Percentiles rank a stretch among this genome's conserved stretches.
These are phyloP conservation scores for Ectemnius continuus DNA, from an alignment of 2,888 invertebrate species.

Conservation along the genomic window DNA sequence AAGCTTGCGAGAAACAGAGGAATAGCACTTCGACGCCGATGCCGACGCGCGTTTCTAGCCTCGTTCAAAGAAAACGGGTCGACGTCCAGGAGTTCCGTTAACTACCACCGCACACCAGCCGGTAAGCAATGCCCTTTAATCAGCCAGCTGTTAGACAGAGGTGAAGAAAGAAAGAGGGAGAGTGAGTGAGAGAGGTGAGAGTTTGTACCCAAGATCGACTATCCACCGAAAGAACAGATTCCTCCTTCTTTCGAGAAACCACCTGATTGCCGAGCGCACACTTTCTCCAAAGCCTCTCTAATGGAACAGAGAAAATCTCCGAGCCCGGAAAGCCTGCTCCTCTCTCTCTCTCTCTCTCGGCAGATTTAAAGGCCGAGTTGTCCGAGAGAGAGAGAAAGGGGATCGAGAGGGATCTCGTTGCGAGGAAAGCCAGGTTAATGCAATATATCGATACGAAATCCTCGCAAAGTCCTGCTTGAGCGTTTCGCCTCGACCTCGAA, in stretches of 20 bases:
- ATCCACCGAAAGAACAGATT: background rate
- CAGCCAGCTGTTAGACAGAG: constrained; percentile 24
- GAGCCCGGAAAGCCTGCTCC: background rate
- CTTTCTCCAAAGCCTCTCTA: too few species aligned
- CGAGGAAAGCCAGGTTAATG: background rate
- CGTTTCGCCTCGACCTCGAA: constrained; percentile 8
- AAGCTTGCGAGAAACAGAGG: constrained; percentile 29
- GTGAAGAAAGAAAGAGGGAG: background rate
- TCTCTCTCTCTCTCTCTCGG: too few species aligned
- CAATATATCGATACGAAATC: background rate
- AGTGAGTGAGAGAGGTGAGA: background rate
- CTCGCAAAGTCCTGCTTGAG: background rate
- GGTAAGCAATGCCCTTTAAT: constrained; percentile 54
- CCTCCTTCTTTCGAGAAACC: constrained; percentile 9
- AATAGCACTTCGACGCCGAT: constrained; percentile 40
- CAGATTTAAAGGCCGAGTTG: too few species aligned
- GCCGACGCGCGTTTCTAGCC: constrained; percentile 16
- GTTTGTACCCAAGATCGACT: background rate
- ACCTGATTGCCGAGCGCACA: background rate
- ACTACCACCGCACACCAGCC: constrained; percentile 16
- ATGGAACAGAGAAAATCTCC: background rate
- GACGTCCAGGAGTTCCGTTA: constrained; percentile 31
- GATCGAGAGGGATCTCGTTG: too few species aligned
- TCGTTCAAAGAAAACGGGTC: constrained; percentile 47
- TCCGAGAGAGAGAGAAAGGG: too few species aligned